Evolutionary conservation across 2,113 vertebrate genomes (phyloP).

Genomic region (Eulacestoma nigropectus): DNA sequence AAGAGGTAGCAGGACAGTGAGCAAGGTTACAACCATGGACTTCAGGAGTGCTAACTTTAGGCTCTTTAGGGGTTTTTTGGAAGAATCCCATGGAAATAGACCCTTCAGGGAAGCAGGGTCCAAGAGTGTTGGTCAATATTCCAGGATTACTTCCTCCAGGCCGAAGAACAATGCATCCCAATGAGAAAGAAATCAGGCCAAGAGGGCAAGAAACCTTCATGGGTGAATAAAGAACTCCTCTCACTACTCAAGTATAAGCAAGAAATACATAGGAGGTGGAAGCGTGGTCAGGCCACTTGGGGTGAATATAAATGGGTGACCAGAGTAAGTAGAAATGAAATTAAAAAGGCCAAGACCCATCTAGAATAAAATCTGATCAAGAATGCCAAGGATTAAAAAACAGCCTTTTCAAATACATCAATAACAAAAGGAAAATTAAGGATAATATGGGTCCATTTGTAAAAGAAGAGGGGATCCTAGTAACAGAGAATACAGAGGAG

Average conservation of each 20-base stretch:
- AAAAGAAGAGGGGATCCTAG: neutral
- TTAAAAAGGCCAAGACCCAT: neutral
- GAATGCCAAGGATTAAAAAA: neutral
- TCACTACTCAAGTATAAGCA: neutral
- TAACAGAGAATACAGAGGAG: neutral
- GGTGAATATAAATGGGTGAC: neutral
- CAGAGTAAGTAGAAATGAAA: neutral
- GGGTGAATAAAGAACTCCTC: neutral
- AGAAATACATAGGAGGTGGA: neutral
- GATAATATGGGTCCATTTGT: neutral
- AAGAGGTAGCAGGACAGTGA: neutral
- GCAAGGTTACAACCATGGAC: neutral
- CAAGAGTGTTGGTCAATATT: accelerated
- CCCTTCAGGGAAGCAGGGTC: accelerated
- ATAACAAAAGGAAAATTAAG: neutral
- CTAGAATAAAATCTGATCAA: neutral
- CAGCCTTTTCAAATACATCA: neutral
- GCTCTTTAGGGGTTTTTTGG: neutral
- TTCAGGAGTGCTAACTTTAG: neutral
- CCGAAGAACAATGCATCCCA: neutral
- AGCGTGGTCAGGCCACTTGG: accelerated
- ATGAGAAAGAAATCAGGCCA: neutral
- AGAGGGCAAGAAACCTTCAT: neutral
- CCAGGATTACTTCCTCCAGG: too few species aligned
- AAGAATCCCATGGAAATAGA: neutral